phyloP scores from a whole-genome alignment of 2,888 invertebrate species.

The Epirrita christyi region DNA sequence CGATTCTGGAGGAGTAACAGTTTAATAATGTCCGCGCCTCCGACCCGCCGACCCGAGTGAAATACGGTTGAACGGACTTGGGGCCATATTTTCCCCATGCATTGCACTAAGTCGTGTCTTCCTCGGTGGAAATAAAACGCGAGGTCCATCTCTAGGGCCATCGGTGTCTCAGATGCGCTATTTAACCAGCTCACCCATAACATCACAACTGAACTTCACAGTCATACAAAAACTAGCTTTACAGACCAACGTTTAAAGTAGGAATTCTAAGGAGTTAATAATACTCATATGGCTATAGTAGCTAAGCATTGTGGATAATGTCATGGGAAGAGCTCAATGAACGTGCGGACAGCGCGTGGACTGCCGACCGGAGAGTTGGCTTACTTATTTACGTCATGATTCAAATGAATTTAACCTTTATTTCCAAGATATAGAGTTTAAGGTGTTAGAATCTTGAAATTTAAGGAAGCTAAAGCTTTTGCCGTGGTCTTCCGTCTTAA shows the following conservation, averaged over 20 bases:
- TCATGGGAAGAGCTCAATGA: conserved; percentile 84
- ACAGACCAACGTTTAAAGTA: neutral
- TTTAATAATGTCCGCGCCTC: conserved; percentile 82
- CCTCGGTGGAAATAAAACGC: conserved; percentile 83
- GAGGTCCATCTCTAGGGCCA: conserved; percentile 83
- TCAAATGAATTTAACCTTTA: conserved; percentile 57
- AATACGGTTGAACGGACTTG: conserved; percentile 81
- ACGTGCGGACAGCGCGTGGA: conserved; percentile 82
- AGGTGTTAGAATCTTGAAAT: conserved; percentile 39
- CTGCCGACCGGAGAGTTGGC: conserved; percentile 72
- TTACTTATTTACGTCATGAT: conserved; percentile 55
- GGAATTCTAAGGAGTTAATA: conserved; percentile 24
- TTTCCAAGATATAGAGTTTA: conserved; percentile 43
- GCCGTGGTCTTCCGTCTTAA: conserved; percentile 58
- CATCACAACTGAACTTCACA: conserved; percentile 37
- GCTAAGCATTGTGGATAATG: conserved; percentile 68
- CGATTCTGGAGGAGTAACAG: conserved; percentile 78
- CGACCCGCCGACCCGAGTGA: conserved; percentile 78
- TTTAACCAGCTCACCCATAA: conserved; percentile 54
- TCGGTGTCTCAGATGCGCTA: conserved; percentile 82
- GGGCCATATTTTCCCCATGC: conserved; percentile 82
- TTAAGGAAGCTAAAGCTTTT: conserved; percentile 43
- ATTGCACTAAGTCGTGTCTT: conserved; percentile 83
- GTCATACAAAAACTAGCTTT: conserved; percentile 32
- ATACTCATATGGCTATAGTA: conserved; percentile 48